A percentile compares a stretch with the other conserved stretches of the same genome.
Evolutionary conservation across 2,797 vertebrate species (phyloP).

Genomic region (Bufotes viridis): DNA sequence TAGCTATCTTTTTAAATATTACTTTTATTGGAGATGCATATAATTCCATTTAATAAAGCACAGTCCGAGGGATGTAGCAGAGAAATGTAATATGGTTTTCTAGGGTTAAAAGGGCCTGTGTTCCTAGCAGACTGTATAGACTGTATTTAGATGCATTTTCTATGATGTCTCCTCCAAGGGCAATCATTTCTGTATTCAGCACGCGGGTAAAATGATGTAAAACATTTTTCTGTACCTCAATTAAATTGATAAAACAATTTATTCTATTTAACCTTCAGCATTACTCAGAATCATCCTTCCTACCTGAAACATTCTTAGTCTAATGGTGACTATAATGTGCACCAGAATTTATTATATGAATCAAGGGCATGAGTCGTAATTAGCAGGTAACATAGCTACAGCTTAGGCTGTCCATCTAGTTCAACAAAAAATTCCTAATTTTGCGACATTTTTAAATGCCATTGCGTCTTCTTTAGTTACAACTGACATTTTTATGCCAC

Average conservation of each 20-base stretch:
- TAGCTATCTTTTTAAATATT: not conserved
- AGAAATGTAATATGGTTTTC: slow-evolving; percentile 3
- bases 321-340: not conserved
- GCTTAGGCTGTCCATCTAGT: not conserved
- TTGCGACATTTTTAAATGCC: too few relatives aligned
- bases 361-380: not conserved
- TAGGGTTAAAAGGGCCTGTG: not conserved
- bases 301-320: slow-evolving; percentile 32
- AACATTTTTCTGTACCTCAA: slow-evolving; percentile 29
- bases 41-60: slow-evolving; percentile 17
- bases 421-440: too few relatives aligned
- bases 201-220: slow-evolving; percentile 22
- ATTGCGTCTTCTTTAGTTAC: too few relatives aligned
- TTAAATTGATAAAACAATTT: slow-evolving; percentile 44
- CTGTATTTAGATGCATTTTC: slow-evolving; percentile 26
- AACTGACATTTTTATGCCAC: too few relatives aligned
- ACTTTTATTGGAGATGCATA: not conserved
- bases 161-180: slow-evolving; percentile 24
- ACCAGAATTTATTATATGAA: slow-evolving; percentile 1
- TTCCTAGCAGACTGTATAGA: slow-evolving; percentile 13
- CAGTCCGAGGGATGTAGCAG: slow-evolving; percentile 5
- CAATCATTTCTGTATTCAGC: slow-evolving; percentile 30
- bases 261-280: slow-evolving; percentile 49
- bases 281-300: not conserved
- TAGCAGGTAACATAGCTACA: not conserved